Base-by-base conservation (phyloP, 2,797 vertebrate species). In the Thripadectes ignobilis region DNA sequence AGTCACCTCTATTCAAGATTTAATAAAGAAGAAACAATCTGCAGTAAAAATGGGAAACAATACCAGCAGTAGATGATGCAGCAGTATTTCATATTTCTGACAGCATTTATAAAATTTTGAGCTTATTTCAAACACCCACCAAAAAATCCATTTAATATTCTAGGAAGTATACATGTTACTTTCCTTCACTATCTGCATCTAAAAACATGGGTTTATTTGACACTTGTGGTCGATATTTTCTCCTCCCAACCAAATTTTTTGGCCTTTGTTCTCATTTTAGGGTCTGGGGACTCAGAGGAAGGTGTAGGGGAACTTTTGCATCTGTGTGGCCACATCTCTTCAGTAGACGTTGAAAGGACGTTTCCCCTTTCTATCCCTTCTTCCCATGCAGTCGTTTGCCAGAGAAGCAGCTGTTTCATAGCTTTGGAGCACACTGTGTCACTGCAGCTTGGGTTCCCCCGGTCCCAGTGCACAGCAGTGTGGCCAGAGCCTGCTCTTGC, bases 121-220 rank as follows among this genome's bases (percentile, higher is more conserved):
- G 11, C 30, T 54, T 49, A 41, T 91, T 89, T 86, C 36, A 83
- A 71, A 52, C 0, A 1, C 24, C 17, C 30, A 18, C 51, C 20
- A 48, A 48, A 48, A 48, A 49, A 49, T 14, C 14, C 52, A 57
- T 69, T 90, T 49, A 17, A 18, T 71, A 34, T 24, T 48, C 22
- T 58, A 57, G 27, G 59, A 95, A 73, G 15, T 46, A 62, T 51
- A 9, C 12, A 36, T 0, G 0, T n/a, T 78, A 6, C 21, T 90
- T 65, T 73, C 8, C 13, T 39, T n/a, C 36, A 15, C 46, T 39
- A 2, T 54, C 18, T n/a, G 3, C 46, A 14, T 51, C 39, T 54
- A 34, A 14, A 30, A 45, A 2, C 43, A 16, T 4, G 10, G 17
- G 7, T 0, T 1, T 11, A 14, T 59, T 92, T 83, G 26, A n/a